Evolutionary conservation across 2,113 vertebrate genomes (phyloP), one percentile per base, ranked within the genome.

Genomic region (Albula goreensis): DNA sequence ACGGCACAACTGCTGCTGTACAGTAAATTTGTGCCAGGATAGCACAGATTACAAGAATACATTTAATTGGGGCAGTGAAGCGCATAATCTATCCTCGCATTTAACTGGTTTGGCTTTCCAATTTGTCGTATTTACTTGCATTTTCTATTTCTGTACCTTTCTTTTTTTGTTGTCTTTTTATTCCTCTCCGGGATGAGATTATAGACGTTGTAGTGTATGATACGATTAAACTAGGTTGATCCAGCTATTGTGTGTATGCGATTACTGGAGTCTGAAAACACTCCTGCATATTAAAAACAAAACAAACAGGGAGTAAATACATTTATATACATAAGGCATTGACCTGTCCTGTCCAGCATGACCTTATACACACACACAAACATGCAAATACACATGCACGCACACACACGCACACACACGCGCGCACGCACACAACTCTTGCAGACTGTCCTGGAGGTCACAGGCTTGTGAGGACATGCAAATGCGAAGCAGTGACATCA

Each of bases 31-130:
- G 50, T 51, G 50, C 49, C 70, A 77, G 66, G 50, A 77, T 50
- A 52, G 19, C 57, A 50, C 49, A 52, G 66, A 12, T n/a, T 70
- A 52, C 63, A 51, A 84, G 49, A 74, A 74, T 50, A 74, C 66
- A n/a, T 84, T 25, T 84, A 66, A 66, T 66, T 77, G 83, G 83
- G 51, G 51, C 70, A 52, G n/a, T 12, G 49, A 77, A 31, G 70
- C n/a, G 53, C 19, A 74, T 51, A 74, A 74, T 70, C 52, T 50
- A 77, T 50, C 11, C n/a, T 84, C 63, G 49, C 83, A 84, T 60
- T 74, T 13, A 51, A 84, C 63, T 15, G 25, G 11, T 5, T 25
- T 4, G 63, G 49, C 74, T 51, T 84, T 77, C 50, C 50, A 84
- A 70, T 50, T 51, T 19, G 12, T 13, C 15, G 2, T 8, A 50